phyloP scores from a whole-genome alignment of 2,113 vertebrate genomes.

The Benitochromis conjunctus region DNA sequence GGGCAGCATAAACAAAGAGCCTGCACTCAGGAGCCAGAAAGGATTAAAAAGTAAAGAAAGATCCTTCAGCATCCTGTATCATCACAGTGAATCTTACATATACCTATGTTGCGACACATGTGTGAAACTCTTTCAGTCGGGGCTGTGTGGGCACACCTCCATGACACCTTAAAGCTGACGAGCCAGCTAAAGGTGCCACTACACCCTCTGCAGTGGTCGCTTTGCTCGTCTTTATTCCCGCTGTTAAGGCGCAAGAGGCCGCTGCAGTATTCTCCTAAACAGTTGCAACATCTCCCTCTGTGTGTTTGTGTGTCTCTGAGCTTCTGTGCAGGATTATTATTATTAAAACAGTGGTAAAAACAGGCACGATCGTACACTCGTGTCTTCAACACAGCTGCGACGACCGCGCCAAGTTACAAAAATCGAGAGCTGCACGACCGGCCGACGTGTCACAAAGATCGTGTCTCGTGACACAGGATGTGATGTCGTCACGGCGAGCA shows the following conservation, averaged over 20 bases:
- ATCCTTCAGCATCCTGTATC: not conserved
- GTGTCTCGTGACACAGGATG: not conserved
- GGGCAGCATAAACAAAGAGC: not conserved
- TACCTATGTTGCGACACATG: not conserved
- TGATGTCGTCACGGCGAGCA: not conserved
- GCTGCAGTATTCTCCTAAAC: rapidly evolving
- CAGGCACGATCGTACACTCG: rapidly evolving
- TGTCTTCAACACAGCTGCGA: not conserved
- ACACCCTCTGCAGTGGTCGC: not conserved
- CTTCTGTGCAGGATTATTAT: not conserved
- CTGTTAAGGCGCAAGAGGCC: not conserved
- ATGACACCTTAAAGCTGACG: not conserved
- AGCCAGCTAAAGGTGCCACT: not conserved
- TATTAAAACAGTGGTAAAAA: not conserved
- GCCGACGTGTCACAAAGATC: not conserved
- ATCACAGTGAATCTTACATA: not conserved
- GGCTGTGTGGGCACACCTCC: not conserved
- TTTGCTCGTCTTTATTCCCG: rapidly evolving
- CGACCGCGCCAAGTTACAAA: too few species aligned
- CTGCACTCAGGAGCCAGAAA: not conserved
- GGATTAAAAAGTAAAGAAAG: not conserved
- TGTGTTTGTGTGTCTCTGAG: not conserved
- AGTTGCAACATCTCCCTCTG: not conserved
- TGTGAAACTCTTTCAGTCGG: not conserved
- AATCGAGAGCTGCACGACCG: rapidly evolving